Percentiles rank a stretch among this genome's conserved stretches.
Conservation (phyloP, 2,888 invertebrate genomes). For the Caenorhabditis afra region DNA sequence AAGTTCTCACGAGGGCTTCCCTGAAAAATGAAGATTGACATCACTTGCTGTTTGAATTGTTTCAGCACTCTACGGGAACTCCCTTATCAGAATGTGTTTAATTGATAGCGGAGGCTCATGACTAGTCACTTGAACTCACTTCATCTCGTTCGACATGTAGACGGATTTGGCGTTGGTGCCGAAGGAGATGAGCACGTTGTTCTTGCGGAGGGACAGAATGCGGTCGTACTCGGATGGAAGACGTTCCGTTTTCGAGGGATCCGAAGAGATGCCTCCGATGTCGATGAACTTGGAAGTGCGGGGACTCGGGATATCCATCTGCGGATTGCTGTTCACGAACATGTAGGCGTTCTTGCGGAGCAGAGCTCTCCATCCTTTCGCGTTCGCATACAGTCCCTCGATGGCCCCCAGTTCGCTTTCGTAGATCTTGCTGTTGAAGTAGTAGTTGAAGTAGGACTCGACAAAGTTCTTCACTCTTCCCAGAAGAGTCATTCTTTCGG, state of each 20-base stretch:
- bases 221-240: conserved; percentile 39
- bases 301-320: conserved; percentile 53
- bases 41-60: conserved; percentile 15
- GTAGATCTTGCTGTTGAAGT: conserved; percentile 48
- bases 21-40: conserved; percentile 43
- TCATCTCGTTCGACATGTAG: conserved; percentile 46
- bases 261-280: conserved; percentile 50
- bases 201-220: conserved; percentile 32
- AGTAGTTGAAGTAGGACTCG: conserved; percentile 52
- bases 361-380: conserved; percentile 33
- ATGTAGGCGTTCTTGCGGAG: conserved; percentile 47
- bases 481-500: conserved; percentile 34
- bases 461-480: conserved; percentile 44
- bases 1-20: conserved; percentile 51
- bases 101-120: conserved; percentile 2
- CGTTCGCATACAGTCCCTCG: conserved; percentile 26
- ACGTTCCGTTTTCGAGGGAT: conserved; percentile 13
- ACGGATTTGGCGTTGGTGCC: conserved; percentile 50
- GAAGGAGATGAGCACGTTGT: conserved; percentile 55
- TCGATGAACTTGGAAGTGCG: conserved; percentile 50
- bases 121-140: conserved; percentile 27
- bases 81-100: conserved; percentile 3
- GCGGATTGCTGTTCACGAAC: conserved; percentile 51
- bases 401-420: conserved; percentile 28
- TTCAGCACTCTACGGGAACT: background rate